Conservation (phyloP, 2,113 vertebrate species). For the Oreocharis arfaki region DNA sequence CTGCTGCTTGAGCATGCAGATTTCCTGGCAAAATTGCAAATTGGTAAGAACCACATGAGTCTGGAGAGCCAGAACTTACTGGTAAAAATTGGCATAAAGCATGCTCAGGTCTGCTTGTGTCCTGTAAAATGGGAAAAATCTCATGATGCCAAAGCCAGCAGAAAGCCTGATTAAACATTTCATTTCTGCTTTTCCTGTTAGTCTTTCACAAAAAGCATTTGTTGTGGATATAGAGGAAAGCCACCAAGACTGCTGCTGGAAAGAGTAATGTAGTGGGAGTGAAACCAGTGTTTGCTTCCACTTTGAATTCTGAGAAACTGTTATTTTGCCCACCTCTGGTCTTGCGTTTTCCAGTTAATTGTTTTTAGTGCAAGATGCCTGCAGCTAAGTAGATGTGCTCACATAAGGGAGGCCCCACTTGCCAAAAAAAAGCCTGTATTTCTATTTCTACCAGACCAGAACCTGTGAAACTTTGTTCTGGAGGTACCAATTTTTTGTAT, state of each 20-base stretch:
- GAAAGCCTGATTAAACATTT: neutral
- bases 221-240: neutral
- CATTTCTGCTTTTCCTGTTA: neutral
- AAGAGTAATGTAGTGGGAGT: neutral
- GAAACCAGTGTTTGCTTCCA: neutral
- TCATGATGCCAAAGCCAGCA: neutral
- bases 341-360: neutral
- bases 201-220: neutral
- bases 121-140: neutral
- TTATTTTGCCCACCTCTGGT: neutral
- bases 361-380: neutral
- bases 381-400: neutral
- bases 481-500: neutral
- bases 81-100: neutral
- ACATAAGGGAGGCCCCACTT: neutral
- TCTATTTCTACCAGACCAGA: neutral
- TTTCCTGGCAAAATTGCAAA: neutral
- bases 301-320: neutral
- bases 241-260: neutral
- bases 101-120: neutral
- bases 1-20: neutral
- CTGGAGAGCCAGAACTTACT: neutral
- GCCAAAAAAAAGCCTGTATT: neutral
- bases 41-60: neutral
- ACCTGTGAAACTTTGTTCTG: neutral